phyloP scores from a whole-genome alignment of 2,888 invertebrate species.

The Cephonodes hylas region DNA sequence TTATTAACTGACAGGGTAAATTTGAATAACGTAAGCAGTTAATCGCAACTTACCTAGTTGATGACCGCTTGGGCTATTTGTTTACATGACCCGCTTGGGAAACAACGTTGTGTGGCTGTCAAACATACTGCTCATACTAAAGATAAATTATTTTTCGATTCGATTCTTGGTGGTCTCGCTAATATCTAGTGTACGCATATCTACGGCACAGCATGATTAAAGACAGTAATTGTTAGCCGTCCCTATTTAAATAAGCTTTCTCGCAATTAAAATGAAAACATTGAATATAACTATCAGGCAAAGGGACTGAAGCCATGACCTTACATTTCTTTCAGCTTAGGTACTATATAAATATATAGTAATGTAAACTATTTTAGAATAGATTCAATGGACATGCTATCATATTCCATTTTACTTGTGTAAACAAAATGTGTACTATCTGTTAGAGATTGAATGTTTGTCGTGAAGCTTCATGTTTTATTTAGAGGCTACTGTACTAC shows the following conservation, averaged over 20 bases:
- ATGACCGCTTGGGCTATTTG: slow-evolving; percentile 9
- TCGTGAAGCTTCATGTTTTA: background rate
- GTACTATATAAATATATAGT: background rate
- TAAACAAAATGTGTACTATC: background rate
- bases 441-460: slow-evolving; percentile 12
- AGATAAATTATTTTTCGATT: background rate
- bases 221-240: background rate
- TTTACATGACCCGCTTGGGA: background rate
- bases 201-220: background rate
- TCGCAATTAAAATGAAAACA: slow-evolving; percentile 10
- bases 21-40: slow-evolving; percentile 17
- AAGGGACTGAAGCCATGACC: background rate
- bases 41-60: slow-evolving; percentile 9
- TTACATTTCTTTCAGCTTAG: background rate
- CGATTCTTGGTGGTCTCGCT: background rate
- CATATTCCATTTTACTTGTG: background rate
- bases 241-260: background rate
- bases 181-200: background rate
- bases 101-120: background rate
- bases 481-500: background rate
- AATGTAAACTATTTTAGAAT: background rate
- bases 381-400: background rate
- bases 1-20: slow-evolving; percentile 76
- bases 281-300: background rate
- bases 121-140: background rate